Percentiles rank a stretch among this genome's conserved stretches.
These are phyloP conservation scores for Tetropium fuscum DNA, from an alignment of 2,888 invertebrate species.

Conservation along the genomic window DNA sequence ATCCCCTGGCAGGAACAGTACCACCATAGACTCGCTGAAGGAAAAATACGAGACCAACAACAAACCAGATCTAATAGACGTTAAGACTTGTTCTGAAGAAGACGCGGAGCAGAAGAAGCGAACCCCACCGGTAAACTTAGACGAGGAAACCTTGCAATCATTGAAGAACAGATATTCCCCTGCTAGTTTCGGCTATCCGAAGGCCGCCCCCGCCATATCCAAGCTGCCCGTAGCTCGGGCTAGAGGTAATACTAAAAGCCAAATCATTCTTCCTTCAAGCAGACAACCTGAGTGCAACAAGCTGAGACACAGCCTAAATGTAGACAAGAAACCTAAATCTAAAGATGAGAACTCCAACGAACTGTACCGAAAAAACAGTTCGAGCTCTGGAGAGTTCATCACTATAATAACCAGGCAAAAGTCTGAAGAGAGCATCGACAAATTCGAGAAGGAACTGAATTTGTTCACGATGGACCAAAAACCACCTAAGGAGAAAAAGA, in stretches of 20 bases:
- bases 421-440: conserved; percentile 58
- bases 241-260: conserved; percentile 39
- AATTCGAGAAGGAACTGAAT: conserved; percentile 56
- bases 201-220: conserved; percentile 30
- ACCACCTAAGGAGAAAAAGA: conserved; percentile 60
- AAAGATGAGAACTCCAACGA: conserved; percentile 54
- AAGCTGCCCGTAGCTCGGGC: conserved; percentile 42
- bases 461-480: conserved; percentile 58
- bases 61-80: conserved; percentile 23
- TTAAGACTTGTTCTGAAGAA: conserved; percentile 17
- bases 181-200: conserved; percentile 53
- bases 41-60: conserved; percentile 45
- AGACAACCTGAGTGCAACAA: conserved; percentile 23
- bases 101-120: conserved; percentile 24
- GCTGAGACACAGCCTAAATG: conserved; percentile 38
- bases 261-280: conserved; percentile 33
- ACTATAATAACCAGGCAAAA: conserved; percentile 51
- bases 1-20: conserved; percentile 42
- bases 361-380: conserved; percentile 35
- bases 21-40: conserved; percentile 45
- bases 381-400: conserved; percentile 45
- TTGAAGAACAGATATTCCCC: conserved; percentile 56
- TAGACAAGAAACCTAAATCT: conserved; percentile 35
- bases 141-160: conserved; percentile 34
- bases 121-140: conserved; percentile 19